Base-by-base conservation (phyloP, 2,888 invertebrate species). In the Drosophila picticornis region DNA sequence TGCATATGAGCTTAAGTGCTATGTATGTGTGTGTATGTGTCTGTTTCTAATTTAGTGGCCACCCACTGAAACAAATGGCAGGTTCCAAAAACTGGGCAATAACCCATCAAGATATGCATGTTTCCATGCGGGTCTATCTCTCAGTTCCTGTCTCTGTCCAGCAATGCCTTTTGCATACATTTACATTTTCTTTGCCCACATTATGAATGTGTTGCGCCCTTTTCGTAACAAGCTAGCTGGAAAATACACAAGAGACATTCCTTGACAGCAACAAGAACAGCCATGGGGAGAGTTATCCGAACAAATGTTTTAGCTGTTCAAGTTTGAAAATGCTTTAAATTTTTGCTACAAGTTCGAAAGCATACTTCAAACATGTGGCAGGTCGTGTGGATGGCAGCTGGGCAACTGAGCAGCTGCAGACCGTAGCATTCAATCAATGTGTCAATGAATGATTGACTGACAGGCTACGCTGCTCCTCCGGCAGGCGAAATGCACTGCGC, bases 101-200 rank as follows among this genome's bases (percentile, higher is more conserved):
- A 84, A 82, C 75, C 84, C 83, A 83, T 80, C 77, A 72, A 84
- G 88, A 88, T 88, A 77, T 85, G 83, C 81, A 72, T 72, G 56
- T 73, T 84, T 77, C 80, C 77, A 84, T 80, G 86, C 81, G 83
- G 81, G 80, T 78, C 27, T n/a, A 2, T 27, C 36, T 38, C 27
- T 29, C 50, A 46, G 16, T 16, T 29, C 19, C 60, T 61, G 46
- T 40, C 48, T 48, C 65, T 65, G 64, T 40, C 13, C 36, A 36
- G 7, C 56, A 27, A 40, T 62, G 72, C 72, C 75, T 63, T 57
- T 65, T 73, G 80, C 67, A 70, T 68, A 74, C 64, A 77, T 80
- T 77, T 73, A 71, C 66, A 76, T 81, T 69, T 80, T 69, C 27
- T 27, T 13, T 38, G 68, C 59, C 53, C 61, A 67, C 62, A 64